phyloP scores from a whole-genome alignment of 2,797 vertebrate species.

The Cichlasoma orientale region DNA sequence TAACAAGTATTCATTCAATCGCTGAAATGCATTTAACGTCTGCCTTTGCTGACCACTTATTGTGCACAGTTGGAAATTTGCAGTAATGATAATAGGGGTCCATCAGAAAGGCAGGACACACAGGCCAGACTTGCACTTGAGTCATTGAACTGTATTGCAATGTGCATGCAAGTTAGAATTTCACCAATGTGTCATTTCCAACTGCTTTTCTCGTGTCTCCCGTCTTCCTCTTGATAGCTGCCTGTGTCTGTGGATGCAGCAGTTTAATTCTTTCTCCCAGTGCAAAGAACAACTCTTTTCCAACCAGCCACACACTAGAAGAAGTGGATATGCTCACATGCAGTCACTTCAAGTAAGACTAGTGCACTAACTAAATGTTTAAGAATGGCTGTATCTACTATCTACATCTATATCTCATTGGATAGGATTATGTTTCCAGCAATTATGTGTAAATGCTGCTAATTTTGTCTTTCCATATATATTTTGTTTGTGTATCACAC shows the following conservation, averaged over 20 bases:
- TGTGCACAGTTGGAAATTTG: constrained; percentile 31
- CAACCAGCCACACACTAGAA: background rate
- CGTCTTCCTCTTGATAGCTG: background rate
- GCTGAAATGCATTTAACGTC: constrained; percentile 3
- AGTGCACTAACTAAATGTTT: background rate
- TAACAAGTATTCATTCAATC: constrained; percentile 19
- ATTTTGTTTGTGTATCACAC: background rate
- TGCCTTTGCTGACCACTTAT: constrained; percentile 32
- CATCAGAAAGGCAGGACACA: constrained; percentile 33
- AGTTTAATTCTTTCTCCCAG: background rate
- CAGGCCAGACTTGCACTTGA: constrained; percentile 46
- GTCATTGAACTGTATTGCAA: background rate
- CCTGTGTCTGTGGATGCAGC: background rate
- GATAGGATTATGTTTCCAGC: background rate
- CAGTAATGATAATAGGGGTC: constrained; percentile 44
- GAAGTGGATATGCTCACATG: background rate
- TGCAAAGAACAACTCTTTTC: background rate
- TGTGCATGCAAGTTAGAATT: background rate
- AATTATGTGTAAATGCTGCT: background rate
- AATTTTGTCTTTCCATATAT: background rate
- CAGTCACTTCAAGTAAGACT: background rate
- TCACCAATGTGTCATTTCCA: background rate
- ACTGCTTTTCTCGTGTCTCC: background rate
- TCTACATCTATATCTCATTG: background rate
- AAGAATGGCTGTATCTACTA: too few relatives aligned